Conservation (phyloP, 2,888 invertebrate species). For the Phoenoteleia sp. region DNA sequence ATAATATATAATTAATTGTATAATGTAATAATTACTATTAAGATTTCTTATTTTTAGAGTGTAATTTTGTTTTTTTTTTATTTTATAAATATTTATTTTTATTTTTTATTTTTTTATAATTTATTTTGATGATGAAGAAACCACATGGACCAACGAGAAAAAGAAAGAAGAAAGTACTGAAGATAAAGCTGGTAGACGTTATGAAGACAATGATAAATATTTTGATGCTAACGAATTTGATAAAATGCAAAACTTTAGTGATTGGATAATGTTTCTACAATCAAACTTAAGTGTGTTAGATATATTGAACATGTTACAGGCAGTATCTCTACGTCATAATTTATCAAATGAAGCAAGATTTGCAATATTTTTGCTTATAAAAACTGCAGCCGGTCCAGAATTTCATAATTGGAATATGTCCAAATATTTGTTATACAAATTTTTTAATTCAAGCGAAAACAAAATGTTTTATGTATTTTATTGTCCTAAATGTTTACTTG, state of each 20-base stretch:
- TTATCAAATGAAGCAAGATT: constrained; percentile 38
- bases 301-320: constrained; percentile 54
- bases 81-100: too few relatives aligned
- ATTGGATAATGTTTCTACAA: constrained; percentile 61
- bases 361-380: constrained; percentile 38
- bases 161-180: too few relatives aligned
- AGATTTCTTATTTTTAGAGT: too few relatives aligned
- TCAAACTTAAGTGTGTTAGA: constrained; percentile 42
- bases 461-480: constrained; percentile 35
- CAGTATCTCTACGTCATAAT: constrained; percentile 43
- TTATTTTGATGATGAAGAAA: too few relatives aligned
- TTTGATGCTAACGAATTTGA: constrained; percentile 17
- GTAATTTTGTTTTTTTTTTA: too few relatives aligned
- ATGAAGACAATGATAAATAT: constrained; percentile 18
- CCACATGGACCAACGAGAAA: too few relatives aligned
- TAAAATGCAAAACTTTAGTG: constrained; percentile 6
- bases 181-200: too few relatives aligned
- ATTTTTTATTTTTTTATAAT: too few relatives aligned
- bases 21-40: too few relatives aligned
- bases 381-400: constrained; percentile 56
- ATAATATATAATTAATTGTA: too few relatives aligned
- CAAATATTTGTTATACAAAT: constrained; percentile 24
- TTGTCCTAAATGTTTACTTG: constrained; percentile 25
- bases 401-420: constrained; percentile 40
- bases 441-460: constrained; percentile 24